phyloP scores from a whole-genome alignment of 2,888 invertebrate species.

The Trichopoda pennipes region DNA sequence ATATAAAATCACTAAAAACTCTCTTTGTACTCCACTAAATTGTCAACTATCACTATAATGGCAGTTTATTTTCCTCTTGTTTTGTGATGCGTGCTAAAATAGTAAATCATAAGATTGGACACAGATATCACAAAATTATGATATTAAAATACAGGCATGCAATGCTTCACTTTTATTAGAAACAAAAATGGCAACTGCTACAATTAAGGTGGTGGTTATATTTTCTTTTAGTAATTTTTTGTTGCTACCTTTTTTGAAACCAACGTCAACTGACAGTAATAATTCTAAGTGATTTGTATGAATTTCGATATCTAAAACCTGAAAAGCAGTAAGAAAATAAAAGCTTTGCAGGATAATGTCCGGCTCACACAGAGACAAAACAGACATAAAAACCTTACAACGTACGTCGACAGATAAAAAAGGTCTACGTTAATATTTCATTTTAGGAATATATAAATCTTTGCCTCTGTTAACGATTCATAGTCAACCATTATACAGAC shows the following conservation, averaged over 20 bases:
- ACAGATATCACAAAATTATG: conserved; percentile 81
- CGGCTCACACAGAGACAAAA: conserved; percentile 1
- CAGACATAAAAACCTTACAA: neutral
- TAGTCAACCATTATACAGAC: too few relatives aligned
- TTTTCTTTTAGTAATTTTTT: conserved; percentile 41
- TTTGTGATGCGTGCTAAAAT: conserved; percentile 77
- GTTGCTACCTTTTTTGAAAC: conserved; percentile 3
- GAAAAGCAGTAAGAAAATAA: conserved; percentile 12
- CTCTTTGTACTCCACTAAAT: too few relatives aligned
- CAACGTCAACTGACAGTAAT: conserved; percentile 70
- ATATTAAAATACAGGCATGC: conserved; percentile 48
- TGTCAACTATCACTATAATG: neutral
- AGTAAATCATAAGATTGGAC: conserved; percentile 81
- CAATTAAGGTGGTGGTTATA: conserved; percentile 64
- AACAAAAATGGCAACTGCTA: conserved; percentile 42
- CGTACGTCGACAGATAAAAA: neutral
- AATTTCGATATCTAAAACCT: conserved; percentile 17
- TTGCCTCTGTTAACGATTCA: neutral
- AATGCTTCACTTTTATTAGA: conserved; percentile 13
- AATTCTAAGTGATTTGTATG: conserved; percentile 68
- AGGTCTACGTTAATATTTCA: neutral
- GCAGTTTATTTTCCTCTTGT: conserved; percentile 74
- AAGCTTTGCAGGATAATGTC: conserved; percentile 42
- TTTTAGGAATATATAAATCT: neutral
- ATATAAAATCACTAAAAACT: too few relatives aligned